Conservation (phyloP, 2,113 vertebrate genomes). For the Ceyx margarethae region DNA sequence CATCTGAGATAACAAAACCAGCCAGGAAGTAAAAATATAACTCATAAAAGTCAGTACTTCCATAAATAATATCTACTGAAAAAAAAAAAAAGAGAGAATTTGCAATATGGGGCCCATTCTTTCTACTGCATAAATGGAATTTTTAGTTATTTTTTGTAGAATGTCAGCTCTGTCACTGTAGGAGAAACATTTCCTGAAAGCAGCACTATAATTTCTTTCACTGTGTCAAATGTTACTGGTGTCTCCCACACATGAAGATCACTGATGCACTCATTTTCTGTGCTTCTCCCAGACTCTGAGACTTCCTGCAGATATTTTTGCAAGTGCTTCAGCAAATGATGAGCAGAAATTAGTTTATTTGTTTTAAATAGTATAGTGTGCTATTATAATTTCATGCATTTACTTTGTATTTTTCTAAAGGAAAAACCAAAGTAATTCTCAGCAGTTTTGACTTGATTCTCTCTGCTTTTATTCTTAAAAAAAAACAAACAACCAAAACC, state of each 20-base stretch:
- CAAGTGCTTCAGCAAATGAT: not conserved
- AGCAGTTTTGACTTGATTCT: not conserved
- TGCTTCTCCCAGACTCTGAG: not conserved
- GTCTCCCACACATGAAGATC: not conserved
- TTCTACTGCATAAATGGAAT: not conserved
- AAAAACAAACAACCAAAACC: not conserved
- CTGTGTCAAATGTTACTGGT: not conserved
- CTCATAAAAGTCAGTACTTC: not conserved
- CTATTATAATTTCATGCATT: not conserved
- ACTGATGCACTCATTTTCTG: not conserved
- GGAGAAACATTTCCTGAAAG: conserved; percentile 5
- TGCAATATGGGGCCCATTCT: not conserved
- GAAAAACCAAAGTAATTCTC: not conserved
- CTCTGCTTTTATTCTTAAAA: not conserved
- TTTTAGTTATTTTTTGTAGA: not conserved
- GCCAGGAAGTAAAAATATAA: not conserved
- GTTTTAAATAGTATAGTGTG: not conserved
- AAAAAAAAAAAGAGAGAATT: not conserved
- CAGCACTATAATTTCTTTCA: not conserved
- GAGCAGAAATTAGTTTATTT: not conserved
- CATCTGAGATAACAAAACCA: not conserved
- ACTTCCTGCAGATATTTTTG: not conserved
- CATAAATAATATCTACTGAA: not conserved
- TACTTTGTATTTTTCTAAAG: not conserved
- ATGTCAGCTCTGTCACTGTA: not conserved